Percentiles rank a stretch among this genome's conserved stretches.
phyloP scores from a whole-genome alignment of 2,797 vertebrate species.

The Sebastes iracundus region DNA sequence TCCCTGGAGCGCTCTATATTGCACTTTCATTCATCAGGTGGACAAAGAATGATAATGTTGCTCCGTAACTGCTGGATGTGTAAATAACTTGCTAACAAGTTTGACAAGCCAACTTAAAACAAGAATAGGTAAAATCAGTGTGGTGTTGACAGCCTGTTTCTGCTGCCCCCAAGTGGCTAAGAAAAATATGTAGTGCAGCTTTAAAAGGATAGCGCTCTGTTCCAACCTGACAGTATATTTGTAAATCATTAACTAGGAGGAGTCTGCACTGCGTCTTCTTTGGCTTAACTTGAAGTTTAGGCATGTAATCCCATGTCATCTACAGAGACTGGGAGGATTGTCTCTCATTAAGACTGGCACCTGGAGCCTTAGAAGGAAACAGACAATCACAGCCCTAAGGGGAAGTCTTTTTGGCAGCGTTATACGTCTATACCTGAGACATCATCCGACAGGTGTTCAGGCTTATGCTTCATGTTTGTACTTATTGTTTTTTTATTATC shows the following conservation, averaged over 20 bases:
- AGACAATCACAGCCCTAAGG: conserved; percentile 18
- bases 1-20: accelerated
- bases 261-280: conserved; percentile 8
- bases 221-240: neutral
- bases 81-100: neutral
- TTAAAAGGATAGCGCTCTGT: neutral
- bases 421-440: neutral
- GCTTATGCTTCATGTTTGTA: neutral
- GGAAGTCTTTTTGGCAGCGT: conserved; percentile 13
- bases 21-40: neutral
- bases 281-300: neutral
- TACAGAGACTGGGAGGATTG: conserved; percentile 3
- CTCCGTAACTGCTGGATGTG: neutral
- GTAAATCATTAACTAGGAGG: conserved; percentile 9
- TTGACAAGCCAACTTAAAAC: neutral
- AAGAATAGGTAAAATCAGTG: neutral
- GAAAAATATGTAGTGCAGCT: neutral
- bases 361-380: neutral
- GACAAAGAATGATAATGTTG: neutral
- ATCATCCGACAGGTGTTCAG: neutral
- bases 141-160: neutral
- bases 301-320: conserved; percentile 20
- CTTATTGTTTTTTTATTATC: neutral
- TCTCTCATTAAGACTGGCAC: neutral
- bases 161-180: neutral